These are phyloP conservation scores for Phymorhynchus buccinoides DNA, from an alignment of 1,140 invertebrate genomes.

Conservation along the genomic window DNA sequence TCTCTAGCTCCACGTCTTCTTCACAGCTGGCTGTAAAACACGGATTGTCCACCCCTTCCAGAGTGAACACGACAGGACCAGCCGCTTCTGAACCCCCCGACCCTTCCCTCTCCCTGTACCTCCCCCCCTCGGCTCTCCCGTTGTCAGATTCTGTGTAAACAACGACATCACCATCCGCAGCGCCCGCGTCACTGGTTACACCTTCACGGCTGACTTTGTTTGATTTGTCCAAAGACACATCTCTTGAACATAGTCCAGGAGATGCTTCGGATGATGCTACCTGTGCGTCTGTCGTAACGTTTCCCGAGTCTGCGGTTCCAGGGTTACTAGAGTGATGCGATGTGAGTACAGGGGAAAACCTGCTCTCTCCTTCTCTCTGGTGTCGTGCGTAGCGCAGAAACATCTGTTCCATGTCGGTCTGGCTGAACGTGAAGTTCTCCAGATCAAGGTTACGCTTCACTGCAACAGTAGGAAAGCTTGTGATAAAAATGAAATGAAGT, in stretches of 20 bases:
- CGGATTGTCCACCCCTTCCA: slow-evolving; percentile 20
- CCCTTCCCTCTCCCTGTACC: not conserved
- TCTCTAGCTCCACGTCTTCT: not conserved
- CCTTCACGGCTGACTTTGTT: not conserved
- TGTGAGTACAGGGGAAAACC: not conserved
- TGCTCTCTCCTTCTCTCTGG: slow-evolving; percentile 33
- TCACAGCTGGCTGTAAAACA: not conserved
- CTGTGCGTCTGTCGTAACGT: not conserved
- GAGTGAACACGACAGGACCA: not conserved
- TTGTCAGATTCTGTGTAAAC: not conserved
- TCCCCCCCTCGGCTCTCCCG: not conserved
- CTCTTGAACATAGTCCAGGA: not conserved
- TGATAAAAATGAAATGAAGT: not conserved
- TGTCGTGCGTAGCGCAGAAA: slow-evolving; percentile 21
- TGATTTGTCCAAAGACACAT: not conserved
- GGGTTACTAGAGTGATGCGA: not conserved
- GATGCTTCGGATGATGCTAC: not conserved
- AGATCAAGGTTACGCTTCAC: slow-evolving; percentile 36
- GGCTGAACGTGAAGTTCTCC: slow-evolving; percentile 30
- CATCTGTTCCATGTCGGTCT: slow-evolving; percentile 20
- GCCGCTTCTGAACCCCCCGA: not conserved
- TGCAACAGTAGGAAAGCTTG: not conserved
- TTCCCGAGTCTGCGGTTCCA: not conserved
- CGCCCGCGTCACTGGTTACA: not conserved
- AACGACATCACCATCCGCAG: not conserved